Evolutionary conservation across 2,797 vertebrate genomes (phyloP), one percentile per base, ranked within the genome.

Genomic region (Artibeus jamaicensis): DNA sequence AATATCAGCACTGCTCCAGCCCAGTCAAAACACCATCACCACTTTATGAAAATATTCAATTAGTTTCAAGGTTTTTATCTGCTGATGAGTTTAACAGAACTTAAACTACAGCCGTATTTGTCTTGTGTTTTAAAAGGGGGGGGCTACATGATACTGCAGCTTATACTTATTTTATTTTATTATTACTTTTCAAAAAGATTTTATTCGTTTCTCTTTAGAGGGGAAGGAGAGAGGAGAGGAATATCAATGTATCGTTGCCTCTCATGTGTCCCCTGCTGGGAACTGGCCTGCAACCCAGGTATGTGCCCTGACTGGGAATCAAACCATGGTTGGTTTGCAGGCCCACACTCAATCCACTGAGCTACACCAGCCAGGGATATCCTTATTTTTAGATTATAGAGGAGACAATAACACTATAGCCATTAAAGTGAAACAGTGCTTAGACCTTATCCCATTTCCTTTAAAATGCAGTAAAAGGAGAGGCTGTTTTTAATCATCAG

Each of bases 401-500:
- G 34, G 81, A 86, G 14, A 48, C 86, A 57, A 71, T 59, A 81
- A 90, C 53, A 87, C 53, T 37, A 85, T 70, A 93, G 84, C 59
- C 94, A 71, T 59, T 95, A 96, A 96, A 96, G 94, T 97, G 97
- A 97, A 94, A 94, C 26, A 89, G 62, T 34, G 53, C n/a, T 77
- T 92, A 93, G 77, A 76, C 73, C 34, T 48, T 85, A 76, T 88
- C 93, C 70, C 95, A 98, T 96, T 96, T 97, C 92, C 81, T 97
- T 92, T 91, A 91, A 91, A 97, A 97, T 94, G 94, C 85, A 98
- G 76, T 93, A 97, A 97, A 95, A 98, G 65, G 89, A 96, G 83
- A 95, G 15, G n/a, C 9, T 55, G 46, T 15, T 71, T 86, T 82
- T 89, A 79, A 22, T 55, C 62, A 78, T 42, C n/a, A n/a, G 57